Percentiles rank a stretch among this genome's conserved stretches.
Conservation (phyloP, 2,888 invertebrate species). For the Dioctria linearis region DNA sequence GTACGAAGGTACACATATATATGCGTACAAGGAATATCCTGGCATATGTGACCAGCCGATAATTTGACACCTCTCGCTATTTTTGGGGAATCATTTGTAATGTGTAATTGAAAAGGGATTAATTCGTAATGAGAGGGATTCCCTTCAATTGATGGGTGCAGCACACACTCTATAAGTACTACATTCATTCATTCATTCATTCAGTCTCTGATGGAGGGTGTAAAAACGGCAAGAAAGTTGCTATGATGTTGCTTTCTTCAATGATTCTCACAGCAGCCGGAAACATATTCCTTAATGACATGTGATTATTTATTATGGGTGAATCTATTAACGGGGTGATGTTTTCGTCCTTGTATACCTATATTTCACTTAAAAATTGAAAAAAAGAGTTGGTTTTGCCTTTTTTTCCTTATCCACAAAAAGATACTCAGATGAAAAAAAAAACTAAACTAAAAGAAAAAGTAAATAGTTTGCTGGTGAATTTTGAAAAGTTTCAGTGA, state of each 20-base stretch:
- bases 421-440: too few species aligned
- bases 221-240: neutral
- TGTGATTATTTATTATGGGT: conserved; percentile 4
- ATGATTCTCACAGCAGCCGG: neutral
- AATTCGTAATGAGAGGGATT: conserved; percentile 49
- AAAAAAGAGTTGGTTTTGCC: too few species aligned
- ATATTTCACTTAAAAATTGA: too few species aligned
- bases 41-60: conserved; percentile 51
- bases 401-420: too few species aligned
- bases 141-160: conserved; percentile 6
- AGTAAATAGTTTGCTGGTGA: too few species aligned
- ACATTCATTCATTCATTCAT: neutral
- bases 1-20: neutral
- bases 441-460: too few species aligned
- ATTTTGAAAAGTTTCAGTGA: too few species aligned
- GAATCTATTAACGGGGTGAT: neutral
- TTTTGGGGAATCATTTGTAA: conserved; percentile 2
- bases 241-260: neutral
- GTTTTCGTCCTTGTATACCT: too few species aligned
- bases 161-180: too few species aligned
- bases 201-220: neutral
- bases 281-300: neutral
- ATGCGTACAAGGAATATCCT: conserved; percentile 31
- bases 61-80: conserved; percentile 49
- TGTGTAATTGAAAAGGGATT: conserved; percentile 51